phyloP scores from a whole-genome alignment of 2,113 vertebrate species.

The Cygnus buccinator region DNA sequence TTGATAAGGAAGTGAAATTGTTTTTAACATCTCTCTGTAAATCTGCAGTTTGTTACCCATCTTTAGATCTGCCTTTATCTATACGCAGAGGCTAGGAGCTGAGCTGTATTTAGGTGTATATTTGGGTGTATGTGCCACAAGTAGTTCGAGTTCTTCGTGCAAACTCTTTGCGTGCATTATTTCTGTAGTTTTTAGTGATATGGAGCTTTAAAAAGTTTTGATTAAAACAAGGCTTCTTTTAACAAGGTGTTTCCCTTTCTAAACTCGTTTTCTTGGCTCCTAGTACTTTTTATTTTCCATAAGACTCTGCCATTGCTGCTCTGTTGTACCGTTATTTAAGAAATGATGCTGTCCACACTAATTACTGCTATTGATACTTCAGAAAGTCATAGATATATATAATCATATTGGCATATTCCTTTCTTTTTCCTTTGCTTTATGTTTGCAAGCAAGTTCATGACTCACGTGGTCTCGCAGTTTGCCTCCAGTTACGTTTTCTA shows the following conservation, averaged over 20 bases:
- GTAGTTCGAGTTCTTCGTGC: neutral
- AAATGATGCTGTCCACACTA: neutral
- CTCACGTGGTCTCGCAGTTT: constrained; percentile 95
- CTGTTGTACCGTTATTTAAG: neutral
- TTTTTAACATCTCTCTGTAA: neutral
- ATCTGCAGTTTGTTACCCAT: neutral
- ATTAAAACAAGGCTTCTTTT: neutral
- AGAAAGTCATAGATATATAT: neutral
- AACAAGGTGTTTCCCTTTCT: neutral
- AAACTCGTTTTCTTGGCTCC: neutral
- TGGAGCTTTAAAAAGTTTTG: neutral
- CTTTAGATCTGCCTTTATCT: neutral
- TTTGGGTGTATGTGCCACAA: neutral
- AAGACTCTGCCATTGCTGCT: neutral
- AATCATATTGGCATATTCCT: neutral
- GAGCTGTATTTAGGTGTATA: neutral
- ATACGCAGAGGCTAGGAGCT: neutral
- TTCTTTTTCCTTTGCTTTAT: constrained; percentile 34
- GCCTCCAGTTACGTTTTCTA: constrained; percentile 97
- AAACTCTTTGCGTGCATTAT: neutral
- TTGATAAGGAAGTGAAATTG: neutral
- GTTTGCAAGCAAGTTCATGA: constrained; percentile 94
- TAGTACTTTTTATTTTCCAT: neutral
- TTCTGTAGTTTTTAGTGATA: neutral
- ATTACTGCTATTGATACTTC: neutral